Evolutionary conservation across 2,797 vertebrate species (phyloP), one percentile per base, ranked within the genome.

Genomic region (Carapus acus): DNA sequence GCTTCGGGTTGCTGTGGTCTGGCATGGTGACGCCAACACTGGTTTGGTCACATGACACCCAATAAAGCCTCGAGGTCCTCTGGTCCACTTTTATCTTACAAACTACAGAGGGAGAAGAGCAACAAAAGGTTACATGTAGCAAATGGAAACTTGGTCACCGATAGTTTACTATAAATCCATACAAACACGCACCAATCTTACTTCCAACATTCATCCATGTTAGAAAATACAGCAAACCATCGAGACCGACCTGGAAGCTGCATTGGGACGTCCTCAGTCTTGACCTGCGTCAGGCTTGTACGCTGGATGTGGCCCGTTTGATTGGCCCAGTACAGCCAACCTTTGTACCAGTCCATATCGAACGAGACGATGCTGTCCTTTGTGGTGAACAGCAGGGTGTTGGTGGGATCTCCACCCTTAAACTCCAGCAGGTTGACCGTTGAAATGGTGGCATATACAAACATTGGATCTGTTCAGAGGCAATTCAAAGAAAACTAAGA

Each of bases 331-430:
- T 94, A 93, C 16, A 93, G 49, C 67, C 86, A 79, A 0, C 86
- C 82, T 69, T 85, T 87, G 66, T 83, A 83, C 92, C 91, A 96
- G 73, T 92, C 89, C 18, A 94, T 20, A 11, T 93, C 92, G 77
- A 95, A 89, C 3, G 93, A 82, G 31, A 85, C 69, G 43, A 93
- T 60, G 22, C 80, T 44, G 4, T 86, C 76, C 1, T 74, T 49
- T 7, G 90, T 80, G 16, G 82, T 53, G 45, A 87, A 85, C n/a
- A 94, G 67, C 34, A 46, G 39, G 1, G 58, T 77, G 58, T 81
- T 73, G 1, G 52, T 24, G 12, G 36, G 65, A 3, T 69, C 70
- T 42, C 61, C 69, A 7, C 76, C 80, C 38, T 78, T 80, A 24
- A 91, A 86, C 60, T 88, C 89, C 71, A 93, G 15, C 27, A 87